Percentiles rank a stretch among this genome's conserved stretches.
phyloP scores from a whole-genome alignment of 2,113 vertebrate species.

The Laticauda colubrina region DNA sequence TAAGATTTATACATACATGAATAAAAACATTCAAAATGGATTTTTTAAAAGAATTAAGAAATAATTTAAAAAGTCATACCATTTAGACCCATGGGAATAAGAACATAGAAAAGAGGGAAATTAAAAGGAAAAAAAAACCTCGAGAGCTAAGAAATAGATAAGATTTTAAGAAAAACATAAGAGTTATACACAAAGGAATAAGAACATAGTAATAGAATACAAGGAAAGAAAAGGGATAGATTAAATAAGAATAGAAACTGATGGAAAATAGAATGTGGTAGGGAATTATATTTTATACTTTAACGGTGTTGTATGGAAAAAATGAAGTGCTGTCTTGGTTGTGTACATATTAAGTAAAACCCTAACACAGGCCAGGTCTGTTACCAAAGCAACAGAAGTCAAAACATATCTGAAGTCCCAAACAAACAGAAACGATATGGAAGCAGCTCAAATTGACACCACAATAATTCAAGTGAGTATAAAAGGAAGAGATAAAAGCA shows the following conservation, averaged over 20 bases:
- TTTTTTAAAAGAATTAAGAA: not conserved
- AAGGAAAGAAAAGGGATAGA: not conserved
- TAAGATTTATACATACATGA: not conserved
- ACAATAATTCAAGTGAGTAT: not conserved
- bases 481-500: not conserved
- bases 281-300: not conserved
- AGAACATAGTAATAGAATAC: not conserved
- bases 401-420: not conserved
- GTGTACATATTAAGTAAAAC: not conserved
- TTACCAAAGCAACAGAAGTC: not conserved
- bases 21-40: not conserved
- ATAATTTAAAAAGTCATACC: not conserved
- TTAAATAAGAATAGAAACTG: not conserved
- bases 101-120: not conserved
- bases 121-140: not conserved
- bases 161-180: not conserved
- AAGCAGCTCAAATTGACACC: not conserved
- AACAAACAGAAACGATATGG: not conserved
- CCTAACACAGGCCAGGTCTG: not conserved
- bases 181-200: not conserved
- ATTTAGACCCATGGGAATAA: not conserved
- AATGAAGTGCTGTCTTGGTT: not conserved
- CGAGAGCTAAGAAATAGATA: not conserved
- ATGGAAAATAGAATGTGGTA: not conserved
- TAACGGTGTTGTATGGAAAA: not conserved